Base-by-base conservation (phyloP, 2,888 invertebrate species). In the Rhingia rostrata region DNA sequence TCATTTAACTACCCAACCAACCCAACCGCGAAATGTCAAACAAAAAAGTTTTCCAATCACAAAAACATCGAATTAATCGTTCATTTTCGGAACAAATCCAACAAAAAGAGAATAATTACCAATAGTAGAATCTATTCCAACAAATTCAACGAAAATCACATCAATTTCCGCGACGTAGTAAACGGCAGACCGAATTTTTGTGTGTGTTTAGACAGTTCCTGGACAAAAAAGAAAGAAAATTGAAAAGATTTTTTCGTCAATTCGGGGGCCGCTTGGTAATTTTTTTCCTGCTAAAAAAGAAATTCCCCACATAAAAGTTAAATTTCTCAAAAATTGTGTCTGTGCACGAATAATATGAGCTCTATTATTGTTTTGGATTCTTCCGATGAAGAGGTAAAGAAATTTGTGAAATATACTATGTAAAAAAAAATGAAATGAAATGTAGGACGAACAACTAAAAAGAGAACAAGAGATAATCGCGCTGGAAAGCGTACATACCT, bases 341-440 rank as follows among this genome's bases (percentile, higher is more conserved):
- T 43, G 45, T 49, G 41, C 33, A 70, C 35, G 47, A 67, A 67
- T 69, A 84, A 83, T 87, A 90, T 90, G 89, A 89, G 89, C 87
- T 89, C 90, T 74, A 89, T 90, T 87, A 90, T 91, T 87, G 90
- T 89, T 80, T 88, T 91, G 87, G 91, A 91, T 88, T 89, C 90
- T 66, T 90, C 91, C 69, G 91, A 91, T 80, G 91, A 91, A 87
- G 91, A 91, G 90, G 91, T 91, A 90, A 90, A 88, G 86, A 86
- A 86, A 74, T 74, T 49, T 70, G 74, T 74, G 73, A 79, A 79
- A 84, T 84, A 84, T 80, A 84, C 74, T 79, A 74, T 84, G 79
- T 75, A 80, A 75, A 49, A 49, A 30, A 39, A 41, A 9, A 22
- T 22, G 22, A 41, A 41, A 41, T 10, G 10, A 47, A 22, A 47